A percentile compares a stretch with the other conserved stretches of the same genome.
These are phyloP conservation scores for Philaenus spumarius DNA, from an alignment of 1,140 invertebrate species.

Conservation along the genomic window DNA sequence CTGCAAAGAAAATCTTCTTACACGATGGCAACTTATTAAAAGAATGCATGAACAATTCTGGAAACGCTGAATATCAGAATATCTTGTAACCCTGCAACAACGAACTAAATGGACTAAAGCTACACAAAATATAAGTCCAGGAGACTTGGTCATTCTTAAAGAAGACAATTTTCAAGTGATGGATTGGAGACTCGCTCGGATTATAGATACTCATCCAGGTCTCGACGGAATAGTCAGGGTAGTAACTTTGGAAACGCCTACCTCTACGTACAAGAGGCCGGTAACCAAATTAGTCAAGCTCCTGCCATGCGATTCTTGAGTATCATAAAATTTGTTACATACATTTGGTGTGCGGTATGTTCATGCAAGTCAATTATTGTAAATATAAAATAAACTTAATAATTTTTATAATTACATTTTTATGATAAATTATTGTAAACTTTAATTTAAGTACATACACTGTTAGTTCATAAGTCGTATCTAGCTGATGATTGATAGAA, in stretches of 20 bases:
- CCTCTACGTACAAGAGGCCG: too few species aligned
- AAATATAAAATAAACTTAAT: too few species aligned
- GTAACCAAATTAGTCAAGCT: too few species aligned
- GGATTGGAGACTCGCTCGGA: slow-evolving; percentile 28
- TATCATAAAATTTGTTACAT: too few species aligned
- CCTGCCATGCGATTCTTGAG: too few species aligned
- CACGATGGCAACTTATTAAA: slow-evolving; percentile 27
- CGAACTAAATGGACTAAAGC: slow-evolving; percentile 29
- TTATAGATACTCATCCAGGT: slow-evolving; percentile 25
- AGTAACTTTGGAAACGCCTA: slow-evolving; percentile 29
- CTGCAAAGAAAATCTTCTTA: slow-evolving; percentile 21
- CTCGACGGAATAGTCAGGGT: slow-evolving; percentile 25
- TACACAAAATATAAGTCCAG: slow-evolving; percentile 12
- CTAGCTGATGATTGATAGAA: too few species aligned
- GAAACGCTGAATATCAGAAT: slow-evolving; percentile 36
- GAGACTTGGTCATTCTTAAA: slow-evolving; percentile 25
- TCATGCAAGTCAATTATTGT: too few species aligned
- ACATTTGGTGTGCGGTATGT: too few species aligned
- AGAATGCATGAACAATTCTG: slow-evolving; percentile 33
- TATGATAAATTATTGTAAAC: too few species aligned
- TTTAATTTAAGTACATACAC: too few species aligned
- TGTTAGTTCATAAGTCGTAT: too few species aligned
- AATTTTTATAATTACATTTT: too few species aligned
- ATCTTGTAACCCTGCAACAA: slow-evolving; percentile 30
- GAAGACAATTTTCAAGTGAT: not conserved